Evolutionary conservation across 2,797 vertebrate species (phyloP).

Genomic region (Apodemus agrarius): DNA sequence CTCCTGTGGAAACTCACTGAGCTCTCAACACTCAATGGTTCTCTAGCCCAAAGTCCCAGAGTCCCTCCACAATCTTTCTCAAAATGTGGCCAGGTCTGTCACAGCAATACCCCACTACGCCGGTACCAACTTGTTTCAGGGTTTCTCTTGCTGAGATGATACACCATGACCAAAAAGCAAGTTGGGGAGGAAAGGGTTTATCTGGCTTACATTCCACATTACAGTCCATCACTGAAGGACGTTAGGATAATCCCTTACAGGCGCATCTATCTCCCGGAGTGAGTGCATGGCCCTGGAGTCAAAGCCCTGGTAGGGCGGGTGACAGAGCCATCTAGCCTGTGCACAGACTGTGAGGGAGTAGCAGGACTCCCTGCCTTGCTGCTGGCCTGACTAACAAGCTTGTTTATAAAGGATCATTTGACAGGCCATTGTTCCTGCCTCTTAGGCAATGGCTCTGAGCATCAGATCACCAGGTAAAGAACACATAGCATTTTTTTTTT

Average conservation of each 20-base stretch:
- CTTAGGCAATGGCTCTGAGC: conserved; percentile 30
- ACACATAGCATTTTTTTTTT: background rate
- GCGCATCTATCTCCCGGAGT: background rate
- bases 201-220: background rate
- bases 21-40: background rate
- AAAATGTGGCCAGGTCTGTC: background rate
- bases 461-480: background rate
- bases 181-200: background rate
- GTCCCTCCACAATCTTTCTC: background rate
- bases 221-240: background rate
- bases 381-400: conserved; percentile 16
- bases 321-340: fast-evolving
- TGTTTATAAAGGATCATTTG: conserved; percentile 57
- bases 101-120: background rate
- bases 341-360: background rate
- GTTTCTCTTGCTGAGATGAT: background rate
- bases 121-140: background rate
- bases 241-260: background rate
- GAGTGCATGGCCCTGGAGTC: background rate
- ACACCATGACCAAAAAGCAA: background rate
- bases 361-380: background rate
- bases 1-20: background rate
- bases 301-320: background rate
- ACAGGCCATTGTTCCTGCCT: background rate
- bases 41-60: background rate